Evolutionary conservation across 92 coral and sea anemone genomes (phyloP), one percentile per base, ranked within the genome.

Genomic region (Porites rus): DNA sequence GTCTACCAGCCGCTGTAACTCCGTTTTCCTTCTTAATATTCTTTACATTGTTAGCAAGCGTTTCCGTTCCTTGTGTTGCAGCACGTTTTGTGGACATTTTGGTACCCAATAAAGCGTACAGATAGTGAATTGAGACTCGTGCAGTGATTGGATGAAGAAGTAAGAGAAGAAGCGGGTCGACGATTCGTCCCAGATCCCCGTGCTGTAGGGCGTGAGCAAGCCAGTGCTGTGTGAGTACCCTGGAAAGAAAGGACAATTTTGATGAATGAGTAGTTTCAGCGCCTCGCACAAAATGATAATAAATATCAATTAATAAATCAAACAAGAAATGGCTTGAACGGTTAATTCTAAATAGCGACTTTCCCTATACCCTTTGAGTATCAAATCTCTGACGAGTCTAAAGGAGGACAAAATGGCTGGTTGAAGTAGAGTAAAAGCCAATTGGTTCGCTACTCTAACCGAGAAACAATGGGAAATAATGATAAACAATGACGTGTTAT

Each of bases 141-240:
- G 99, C 95, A 16, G 98, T 93, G 61, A 96, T 93, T 16, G 99
- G 99, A 69, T 97, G 99, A 75, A 97, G 97, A 6, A 97, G 90
- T 53, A 97, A 56, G 11, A 97, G 86, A 77, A 97, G 77, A 19
- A 97, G 74, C 7, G 99, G 99, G 77, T 97, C 99, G 16, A 97
- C 64, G 9, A 97, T 90, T 60, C 99, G 99, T 62, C 99, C 99
- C 72, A 97, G 96, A 89, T 97, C 99, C 3, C 98, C 99, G 51
- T 97, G 99, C 85, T 97, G 98, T 10, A 97, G 87, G 25, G 99
- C 98, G 89, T 97, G 99, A 58, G 97, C 94, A 11, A 97, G 93
- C 99, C 99, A 97, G 88, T 93, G 94, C 67, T 95, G 95, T 0
- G 99, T 91, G 43, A 95, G 88, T 2, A 96, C 93, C 79, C 99